Base-by-base conservation (phyloP, 2,888 invertebrate species). In the Priocnemis perturbator region DNA sequence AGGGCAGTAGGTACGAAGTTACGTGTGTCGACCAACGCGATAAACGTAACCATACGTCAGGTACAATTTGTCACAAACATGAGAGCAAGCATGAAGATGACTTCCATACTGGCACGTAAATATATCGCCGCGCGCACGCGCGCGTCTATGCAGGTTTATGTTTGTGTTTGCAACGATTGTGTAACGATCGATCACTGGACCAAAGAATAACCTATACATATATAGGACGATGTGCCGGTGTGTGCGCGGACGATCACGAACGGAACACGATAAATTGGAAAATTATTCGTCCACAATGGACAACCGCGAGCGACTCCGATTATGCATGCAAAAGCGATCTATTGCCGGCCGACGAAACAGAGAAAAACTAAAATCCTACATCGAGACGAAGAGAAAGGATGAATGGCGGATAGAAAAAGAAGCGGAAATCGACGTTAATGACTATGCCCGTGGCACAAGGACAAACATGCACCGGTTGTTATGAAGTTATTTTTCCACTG, bases 111-210 rank as follows among this genome's bases (percentile, higher is more conserved):
- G 20, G 50, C 50, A 50, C 5, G 20, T n/a, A 50, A 17, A 20
- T 20, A 50, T 50, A 50, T n/a, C 7, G n/a, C n/a, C 4, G 4
- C 7, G 50, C 20, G 37, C 37, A 37, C 37, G 37, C 37, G 37
- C 37, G 11, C 37, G 37, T 37, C 37, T 9, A 37, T 11, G 37
- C 2, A 37, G 7, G 37, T 37, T 37, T 37, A 9, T 45, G 37
- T 58, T 9, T 20, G 52, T 37, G 20, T 61, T 19, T 61, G 26
- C 19, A 52, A 67, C 58, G 71, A 68, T 78, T 70, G 67, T 60
- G 57, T 66, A 78, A 75, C 60, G 65, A 63, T 21, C 65, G 64
- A 72, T 71, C 67, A 50, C 37, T 67, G 72, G 68, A 76, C 60
- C 71, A 58, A 63, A 47, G 44, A 62, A 71, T 65, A 68, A 57